phyloP scores from a whole-genome alignment of 2,888 invertebrate genomes.

The Aporophyla lueneburgensis region DNA sequence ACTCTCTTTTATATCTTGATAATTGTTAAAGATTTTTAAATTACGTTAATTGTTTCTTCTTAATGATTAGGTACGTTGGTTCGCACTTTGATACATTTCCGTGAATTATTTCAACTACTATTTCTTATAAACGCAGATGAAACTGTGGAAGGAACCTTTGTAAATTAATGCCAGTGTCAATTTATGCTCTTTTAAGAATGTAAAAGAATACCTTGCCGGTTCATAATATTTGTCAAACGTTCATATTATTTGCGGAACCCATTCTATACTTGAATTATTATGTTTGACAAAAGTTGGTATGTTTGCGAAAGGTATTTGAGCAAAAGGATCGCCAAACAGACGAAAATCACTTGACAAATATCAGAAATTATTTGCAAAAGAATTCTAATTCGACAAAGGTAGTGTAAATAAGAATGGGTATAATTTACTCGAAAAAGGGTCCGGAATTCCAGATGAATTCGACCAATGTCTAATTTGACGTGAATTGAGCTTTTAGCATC shows the following conservation, averaged over 20 bases:
- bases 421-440: slow-evolving; percentile 38
- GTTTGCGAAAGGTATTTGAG: slow-evolving; percentile 53
- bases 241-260: slow-evolving; percentile 33
- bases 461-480: slow-evolving; percentile 33
- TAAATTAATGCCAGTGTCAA: background rate
- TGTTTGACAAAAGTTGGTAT: slow-evolving; percentile 47
- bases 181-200: background rate
- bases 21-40: slow-evolving; percentile 8
- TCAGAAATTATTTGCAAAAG: slow-evolving; percentile 55
- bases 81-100: background rate
- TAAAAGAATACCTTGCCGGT: background rate
- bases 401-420: slow-evolving; percentile 49
- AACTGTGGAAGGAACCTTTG: background rate
- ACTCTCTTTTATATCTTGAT: background rate
- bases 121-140: background rate
- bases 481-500: slow-evolving; percentile 12
- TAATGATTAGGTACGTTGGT: background rate
- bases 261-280: slow-evolving; percentile 31
- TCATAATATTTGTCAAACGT: slow-evolving; percentile 33
- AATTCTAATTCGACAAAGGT: slow-evolving; percentile 45
- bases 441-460: slow-evolving; percentile 20
- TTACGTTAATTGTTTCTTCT: background rate
- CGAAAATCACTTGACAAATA: slow-evolving; percentile 57
- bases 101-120: background rate
- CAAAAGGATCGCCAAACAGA: slow-evolving; percentile 51